phyloP scores from a whole-genome alignment of 2,888 invertebrate genomes.

The Cordilura impudica region DNA sequence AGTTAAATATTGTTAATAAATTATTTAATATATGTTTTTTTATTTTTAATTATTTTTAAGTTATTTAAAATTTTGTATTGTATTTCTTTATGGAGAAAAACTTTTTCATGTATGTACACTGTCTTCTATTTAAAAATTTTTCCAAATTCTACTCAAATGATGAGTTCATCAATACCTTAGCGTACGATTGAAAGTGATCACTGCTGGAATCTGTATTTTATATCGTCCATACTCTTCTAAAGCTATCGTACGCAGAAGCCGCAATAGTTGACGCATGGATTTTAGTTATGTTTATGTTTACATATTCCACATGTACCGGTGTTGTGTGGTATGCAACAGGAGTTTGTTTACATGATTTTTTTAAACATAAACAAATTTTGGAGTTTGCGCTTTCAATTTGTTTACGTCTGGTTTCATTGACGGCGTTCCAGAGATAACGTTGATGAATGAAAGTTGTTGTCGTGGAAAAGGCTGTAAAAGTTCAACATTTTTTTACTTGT shows the following conservation, averaged over 20 bases:
- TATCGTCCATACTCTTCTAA: slow-evolving; percentile 45
- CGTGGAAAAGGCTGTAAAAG: neutral
- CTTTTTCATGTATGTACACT: slow-evolving; percentile 65
- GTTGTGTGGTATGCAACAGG: slow-evolving; percentile 33
- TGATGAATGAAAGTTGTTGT: slow-evolving; percentile 32
- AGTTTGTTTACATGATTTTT: slow-evolving; percentile 47
- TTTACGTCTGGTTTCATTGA: slow-evolving; percentile 67
- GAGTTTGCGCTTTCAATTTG: slow-evolving; percentile 67
- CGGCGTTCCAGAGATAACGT: slow-evolving; percentile 47
- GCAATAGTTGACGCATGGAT: slow-evolving; percentile 47
- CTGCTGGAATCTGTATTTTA: slow-evolving; percentile 7
- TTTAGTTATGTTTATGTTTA: slow-evolving; percentile 61
- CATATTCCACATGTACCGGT: slow-evolving; percentile 59
- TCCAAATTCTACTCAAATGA: slow-evolving; percentile 43
- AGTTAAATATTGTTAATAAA: neutral
- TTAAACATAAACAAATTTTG: slow-evolving; percentile 63
- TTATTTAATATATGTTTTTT: slow-evolving; percentile 18
- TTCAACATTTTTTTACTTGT: slow-evolving; percentile 35
- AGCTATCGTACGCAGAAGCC: slow-evolving; percentile 32
- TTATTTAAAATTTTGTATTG: slow-evolving; percentile 8
- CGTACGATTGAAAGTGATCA: slow-evolving; percentile 65
- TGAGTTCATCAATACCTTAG: slow-evolving; percentile 61
- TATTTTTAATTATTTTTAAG: slow-evolving; percentile 24
- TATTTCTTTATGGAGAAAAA: slow-evolving; percentile 60
- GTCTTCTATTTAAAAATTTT: slow-evolving; percentile 65